Evolutionary conservation across 2,113 vertebrate genomes (phyloP), one percentile per base, ranked within the genome.

Genomic region (Leiothrix lutea): DNA sequence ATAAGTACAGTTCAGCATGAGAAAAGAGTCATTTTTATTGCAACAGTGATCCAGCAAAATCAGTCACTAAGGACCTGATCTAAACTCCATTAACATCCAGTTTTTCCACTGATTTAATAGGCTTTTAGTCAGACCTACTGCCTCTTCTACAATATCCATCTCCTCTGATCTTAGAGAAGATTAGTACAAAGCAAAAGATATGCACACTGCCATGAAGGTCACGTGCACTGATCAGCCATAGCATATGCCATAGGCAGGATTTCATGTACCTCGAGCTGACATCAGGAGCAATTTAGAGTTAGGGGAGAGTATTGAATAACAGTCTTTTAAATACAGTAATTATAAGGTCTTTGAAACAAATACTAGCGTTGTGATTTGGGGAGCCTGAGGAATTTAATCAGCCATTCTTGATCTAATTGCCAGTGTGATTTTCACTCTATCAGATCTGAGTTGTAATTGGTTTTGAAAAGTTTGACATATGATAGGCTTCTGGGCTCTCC

Each of bases 381-480:
- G 90, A 96, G 84, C 70, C 86, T 85, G 65, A 95, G 83, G 83
- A 97, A 96, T 96, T 96, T 94, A 95, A 94, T 97, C 91, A 97
- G 45, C 45, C 81, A 51, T 94, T 95, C 87, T 84, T 89, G 72
- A 96, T 96, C 90, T 96, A 93, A 96, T 94, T 96, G 90, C 83
- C 73, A 94, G 88, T 85, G 81, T 91, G 94, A 92, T 94, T 95
- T 95, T 92, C 78, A 94, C 87, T 89, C 77, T 94, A 87, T 96
- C 89, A 96, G 77, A 95, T 93, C 65, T 40, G 80, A 92, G 51
- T 36, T 69, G 73, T 90, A 94, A 94, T 92, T 4, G 12, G 48
- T 87, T 91, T 94, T 89, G 86, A 95, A 88, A 94, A 91, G 83
- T 82, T 81, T 82, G 88, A 94, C 66, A 91, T 92, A n/a, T 0